phyloP scores from a whole-genome alignment of 1,140 invertebrate genomes.

The Diuraphis noxia region DNA sequence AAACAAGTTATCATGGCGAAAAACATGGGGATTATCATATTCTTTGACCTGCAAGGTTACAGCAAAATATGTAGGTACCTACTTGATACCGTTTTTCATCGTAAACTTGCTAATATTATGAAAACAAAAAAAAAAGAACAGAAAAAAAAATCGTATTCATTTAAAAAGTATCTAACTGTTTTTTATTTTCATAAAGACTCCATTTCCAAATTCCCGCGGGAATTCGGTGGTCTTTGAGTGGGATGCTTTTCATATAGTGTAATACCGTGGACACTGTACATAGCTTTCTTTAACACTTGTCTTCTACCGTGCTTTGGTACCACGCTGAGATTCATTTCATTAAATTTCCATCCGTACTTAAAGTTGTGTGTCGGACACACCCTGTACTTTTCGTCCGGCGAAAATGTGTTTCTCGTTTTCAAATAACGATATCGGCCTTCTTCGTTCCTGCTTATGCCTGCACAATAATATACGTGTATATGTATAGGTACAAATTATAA shows the following conservation, averaged over 20 bases:
- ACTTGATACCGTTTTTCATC: too few relatives aligned
- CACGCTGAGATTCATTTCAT: neutral
- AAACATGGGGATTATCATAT: too few relatives aligned
- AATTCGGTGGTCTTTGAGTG: neutral
- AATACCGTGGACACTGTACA: neutral
- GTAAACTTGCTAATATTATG: too few relatives aligned
- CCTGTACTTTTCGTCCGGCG: neutral
- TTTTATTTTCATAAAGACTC: neutral
- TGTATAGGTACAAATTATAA: too few relatives aligned
- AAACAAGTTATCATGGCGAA: too few relatives aligned
- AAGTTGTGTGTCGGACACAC: neutral
- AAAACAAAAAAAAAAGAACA: too few relatives aligned
- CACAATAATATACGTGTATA: neutral
- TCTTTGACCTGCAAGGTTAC: too few relatives aligned
- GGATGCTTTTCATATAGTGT: slow-evolving; percentile 13
- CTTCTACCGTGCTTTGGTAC: neutral
- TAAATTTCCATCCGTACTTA: slow-evolving; percentile 17
- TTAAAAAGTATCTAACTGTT: neutral
- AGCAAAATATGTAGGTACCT: too few relatives aligned
- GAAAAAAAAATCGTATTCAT: too few relatives aligned
- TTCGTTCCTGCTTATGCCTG: slow-evolving; percentile 26
- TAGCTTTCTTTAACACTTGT: neutral
- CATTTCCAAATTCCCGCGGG: neutral
- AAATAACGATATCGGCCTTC: slow-evolving; percentile 26
- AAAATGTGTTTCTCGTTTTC: neutral